These are phyloP conservation scores for Xiphophorus birchmanni DNA, from an alignment of 2,797 vertebrate genomes.

Conservation along the genomic window DNA sequence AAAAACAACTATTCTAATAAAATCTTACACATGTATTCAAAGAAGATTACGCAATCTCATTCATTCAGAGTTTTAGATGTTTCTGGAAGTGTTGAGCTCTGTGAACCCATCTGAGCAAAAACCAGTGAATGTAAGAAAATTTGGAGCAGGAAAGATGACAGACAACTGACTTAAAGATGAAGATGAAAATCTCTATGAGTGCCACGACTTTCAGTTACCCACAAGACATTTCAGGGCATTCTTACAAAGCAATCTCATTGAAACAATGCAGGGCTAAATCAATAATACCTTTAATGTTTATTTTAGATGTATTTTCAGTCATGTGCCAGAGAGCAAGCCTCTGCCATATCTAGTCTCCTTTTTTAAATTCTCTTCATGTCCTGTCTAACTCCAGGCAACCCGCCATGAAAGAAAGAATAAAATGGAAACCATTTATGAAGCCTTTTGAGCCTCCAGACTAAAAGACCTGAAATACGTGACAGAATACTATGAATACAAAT, in stretches of 20 bases:
- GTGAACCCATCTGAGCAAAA: neutral
- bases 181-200: conserved; percentile 9
- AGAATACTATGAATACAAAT: conserved; percentile 44
- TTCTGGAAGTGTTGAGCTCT: conserved; percentile 1
- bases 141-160: neutral
- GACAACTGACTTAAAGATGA: neutral
- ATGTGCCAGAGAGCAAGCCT: neutral
- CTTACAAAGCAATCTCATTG: conserved; percentile 18
- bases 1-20: neutral
- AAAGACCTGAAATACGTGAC: conserved; percentile 12
- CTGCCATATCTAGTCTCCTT: neutral
- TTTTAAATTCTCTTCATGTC: conserved; percentile 6
- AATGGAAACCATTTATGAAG: conserved; percentile 24
- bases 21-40: neutral
- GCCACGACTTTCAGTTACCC: neutral
- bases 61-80: neutral
- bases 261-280: neutral
- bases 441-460: conserved; percentile 18
- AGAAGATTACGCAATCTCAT: neutral
- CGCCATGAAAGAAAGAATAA: conserved; percentile 14
- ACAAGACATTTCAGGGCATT: conserved; percentile 8
- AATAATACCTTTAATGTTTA: conserved; percentile 1
- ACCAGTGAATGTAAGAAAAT: neutral
- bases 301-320: neutral
- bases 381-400: neutral